A percentile compares a stretch with the other conserved stretches of the same genome.
phyloP scores from a whole-genome alignment of 2,888 invertebrate genomes.

The Gastracanthus pulcherrimus region DNA sequence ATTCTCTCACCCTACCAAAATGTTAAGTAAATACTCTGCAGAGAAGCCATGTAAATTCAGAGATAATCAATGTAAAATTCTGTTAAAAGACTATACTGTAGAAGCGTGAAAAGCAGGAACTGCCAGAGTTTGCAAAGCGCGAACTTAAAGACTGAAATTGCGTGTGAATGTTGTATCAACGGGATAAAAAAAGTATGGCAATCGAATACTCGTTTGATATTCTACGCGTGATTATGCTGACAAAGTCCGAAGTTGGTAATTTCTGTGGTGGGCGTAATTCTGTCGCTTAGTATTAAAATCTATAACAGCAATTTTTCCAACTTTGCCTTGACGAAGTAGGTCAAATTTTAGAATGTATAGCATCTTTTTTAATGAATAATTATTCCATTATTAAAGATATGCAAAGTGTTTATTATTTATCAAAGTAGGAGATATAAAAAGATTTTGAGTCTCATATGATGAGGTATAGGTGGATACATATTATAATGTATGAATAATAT shows the following conservation, averaged over 20 bases:
- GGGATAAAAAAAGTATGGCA: not conserved
- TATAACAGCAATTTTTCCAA: no score
- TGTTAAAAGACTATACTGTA: not conserved
- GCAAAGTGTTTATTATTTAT: no score
- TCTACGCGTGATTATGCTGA: not conserved
- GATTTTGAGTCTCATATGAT: no score
- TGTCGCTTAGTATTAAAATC: not conserved
- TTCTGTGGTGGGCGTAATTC: not conserved
- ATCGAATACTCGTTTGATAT: not conserved
- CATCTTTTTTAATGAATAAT: not conserved
- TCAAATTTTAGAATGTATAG: not conserved
- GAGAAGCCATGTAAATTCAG: not conserved
- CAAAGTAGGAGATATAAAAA: no score
- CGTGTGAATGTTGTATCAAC: not conserved
- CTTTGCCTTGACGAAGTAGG: no score
- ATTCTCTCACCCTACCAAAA: not conserved
- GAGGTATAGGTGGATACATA: no score
- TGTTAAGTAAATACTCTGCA: not conserved
- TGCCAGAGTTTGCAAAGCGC: no score
- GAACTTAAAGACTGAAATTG: not conserved
- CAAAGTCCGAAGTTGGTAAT: not conserved
- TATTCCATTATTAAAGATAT: not conserved
- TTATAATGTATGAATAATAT: no score
- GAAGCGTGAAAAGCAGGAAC: no score
- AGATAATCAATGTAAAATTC: not conserved